These are phyloP conservation scores for Sarcophaga bullata DNA, from an alignment of 1,140 invertebrate species.

Conservation along the genomic window DNA sequence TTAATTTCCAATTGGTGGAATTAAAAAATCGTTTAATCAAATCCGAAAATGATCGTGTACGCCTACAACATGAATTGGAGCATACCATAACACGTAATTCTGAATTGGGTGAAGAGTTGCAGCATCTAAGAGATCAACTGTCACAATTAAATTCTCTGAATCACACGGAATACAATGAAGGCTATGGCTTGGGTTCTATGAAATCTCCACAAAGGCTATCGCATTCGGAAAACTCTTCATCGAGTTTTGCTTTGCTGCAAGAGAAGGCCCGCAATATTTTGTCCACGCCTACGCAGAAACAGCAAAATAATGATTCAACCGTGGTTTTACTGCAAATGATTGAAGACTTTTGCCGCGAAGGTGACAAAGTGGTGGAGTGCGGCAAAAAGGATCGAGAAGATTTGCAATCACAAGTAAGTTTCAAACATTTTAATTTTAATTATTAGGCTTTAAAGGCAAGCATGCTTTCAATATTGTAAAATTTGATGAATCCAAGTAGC, in stretches of 20 bases:
- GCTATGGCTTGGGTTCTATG: constrained; percentile 60
- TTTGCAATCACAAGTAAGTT: constrained; percentile 75
- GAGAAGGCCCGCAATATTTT: constrained; percentile 68
- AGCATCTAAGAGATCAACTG: constrained; percentile 69
- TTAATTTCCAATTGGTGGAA: constrained; percentile 65
- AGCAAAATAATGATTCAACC: constrained; percentile 64
- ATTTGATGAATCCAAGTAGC: neutral
- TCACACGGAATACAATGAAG: constrained; percentile 73
- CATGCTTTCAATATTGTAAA: neutral
- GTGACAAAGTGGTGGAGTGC: constrained; percentile 73
- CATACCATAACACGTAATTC: constrained; percentile 69
- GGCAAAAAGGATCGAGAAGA: constrained; percentile 75
- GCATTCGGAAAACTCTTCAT: constrained; percentile 49
- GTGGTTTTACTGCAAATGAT: constrained; percentile 69
- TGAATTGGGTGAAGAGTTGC: constrained; percentile 68
- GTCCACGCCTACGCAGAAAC: constrained; percentile 58
- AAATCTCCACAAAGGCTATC: constrained; percentile 49
- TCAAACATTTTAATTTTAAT: neutral
- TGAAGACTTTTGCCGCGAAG: constrained; percentile 72
- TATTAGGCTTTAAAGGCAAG: neutral
- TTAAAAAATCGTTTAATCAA: constrained; percentile 66
- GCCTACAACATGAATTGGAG: constrained; percentile 70
- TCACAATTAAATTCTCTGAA: constrained; percentile 63
- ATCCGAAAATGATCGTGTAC: constrained; percentile 68
- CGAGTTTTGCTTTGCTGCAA: constrained; percentile 63